These are phyloP conservation scores for Autographa gamma DNA, from an alignment of 2,888 invertebrate genomes.

Conservation along the genomic window DNA sequence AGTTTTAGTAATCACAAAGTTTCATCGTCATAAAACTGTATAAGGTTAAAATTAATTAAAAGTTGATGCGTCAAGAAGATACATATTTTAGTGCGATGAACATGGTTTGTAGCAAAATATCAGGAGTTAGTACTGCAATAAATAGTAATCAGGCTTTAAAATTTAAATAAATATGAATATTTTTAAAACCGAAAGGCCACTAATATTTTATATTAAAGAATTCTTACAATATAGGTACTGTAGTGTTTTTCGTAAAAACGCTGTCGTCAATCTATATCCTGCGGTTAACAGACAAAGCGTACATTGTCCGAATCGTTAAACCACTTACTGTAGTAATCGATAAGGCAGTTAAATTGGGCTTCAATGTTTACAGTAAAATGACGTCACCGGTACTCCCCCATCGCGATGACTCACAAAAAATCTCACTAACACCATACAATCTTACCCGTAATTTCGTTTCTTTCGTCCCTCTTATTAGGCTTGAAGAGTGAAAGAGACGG, in stretches of 20 bases:
- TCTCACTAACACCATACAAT: slow-evolving; percentile 60
- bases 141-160: not conserved
- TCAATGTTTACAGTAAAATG: slow-evolving; percentile 65
- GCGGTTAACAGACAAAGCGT: slow-evolving; percentile 50
- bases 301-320: slow-evolving; percentile 55
- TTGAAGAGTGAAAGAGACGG: slow-evolving; percentile 40
- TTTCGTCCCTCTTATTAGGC: slow-evolving; percentile 17
- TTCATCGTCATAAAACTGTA: not conserved
- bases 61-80: not conserved
- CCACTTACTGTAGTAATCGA: slow-evolving; percentile 59
- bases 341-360: slow-evolving; percentile 60
- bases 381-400: slow-evolving; percentile 72
- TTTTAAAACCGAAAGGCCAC: not conserved
- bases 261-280: slow-evolving; percentile 39
- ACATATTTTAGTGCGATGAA: not conserved
- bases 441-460: slow-evolving; percentile 39
- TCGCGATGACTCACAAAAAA: slow-evolving; percentile 67
- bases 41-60: not conserved
- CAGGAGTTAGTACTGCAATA: not conserved
- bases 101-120: not conserved
- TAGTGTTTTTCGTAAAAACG: slow-evolving; percentile 32
- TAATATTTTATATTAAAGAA: too few species aligned
- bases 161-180: not conserved
- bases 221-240: too few species aligned
- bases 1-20: slow-evolving; percentile 1